Evolutionary conservation across 2,113 vertebrate species (phyloP), one percentile per base, ranked within the genome.

Genomic region (Stegostoma tigrinum): DNA sequence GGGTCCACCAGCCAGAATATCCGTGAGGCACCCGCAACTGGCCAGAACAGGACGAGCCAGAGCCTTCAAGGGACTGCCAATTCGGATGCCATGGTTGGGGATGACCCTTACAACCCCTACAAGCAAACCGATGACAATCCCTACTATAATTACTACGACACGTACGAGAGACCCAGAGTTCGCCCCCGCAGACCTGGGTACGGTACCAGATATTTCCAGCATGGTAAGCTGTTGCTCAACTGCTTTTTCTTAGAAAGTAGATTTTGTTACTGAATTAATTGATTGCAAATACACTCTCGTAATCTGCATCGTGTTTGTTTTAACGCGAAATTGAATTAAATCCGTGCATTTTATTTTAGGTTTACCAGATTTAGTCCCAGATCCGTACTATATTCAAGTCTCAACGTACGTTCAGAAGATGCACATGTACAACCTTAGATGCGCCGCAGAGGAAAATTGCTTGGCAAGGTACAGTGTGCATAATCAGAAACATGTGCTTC

Each of bases 381-480:
- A 99, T 96, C 98, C 99, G 0, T 98, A 98, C 97, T 99, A 99
- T 97, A 98, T 99, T 97, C 99, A 99, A 97, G 97, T 98, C 24
- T 98, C 98, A 96, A 98, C 98, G 0, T 99, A 99, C 2, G 97
- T 99, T 95, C 99, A 99, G 97, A 98, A 98, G 96, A 97, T 98
- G 95, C 96, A 99, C 96, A 99, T 99, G 99, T 99, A 99, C 97
- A 99, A 97, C 97, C 97, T 99, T 96, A 97, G 98, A 96, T 99
- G 99, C 42, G 99, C 99, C 0, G 98, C 99, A 0, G 99, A 99
- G 96, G 99, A 99, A 96, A 98, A 99, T 97, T 99, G 99, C 96
- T 98, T 99, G 95, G 97, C 99, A 96, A 98, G 98, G 99, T 99
- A 98, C 96, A 8, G 67, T 45, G 66, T 75, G 23, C 66, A 30